Evolutionary conservation across 1,140 invertebrate species (phyloP).

Genomic region (Drosophila ogumai): DNA sequence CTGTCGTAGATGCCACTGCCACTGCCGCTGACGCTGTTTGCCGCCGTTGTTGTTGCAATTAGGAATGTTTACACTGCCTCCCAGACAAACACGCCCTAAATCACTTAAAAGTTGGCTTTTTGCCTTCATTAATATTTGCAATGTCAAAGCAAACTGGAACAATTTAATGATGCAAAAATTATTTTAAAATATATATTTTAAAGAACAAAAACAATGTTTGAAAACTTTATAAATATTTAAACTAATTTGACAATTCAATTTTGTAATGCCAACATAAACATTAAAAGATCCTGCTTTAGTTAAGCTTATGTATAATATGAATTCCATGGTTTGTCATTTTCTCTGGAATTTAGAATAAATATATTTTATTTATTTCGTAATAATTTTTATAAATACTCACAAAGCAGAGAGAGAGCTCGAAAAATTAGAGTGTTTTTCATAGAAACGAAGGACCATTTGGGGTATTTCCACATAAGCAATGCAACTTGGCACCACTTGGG

Average conservation of each 20-base stretch:
- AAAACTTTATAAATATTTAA: not conserved
- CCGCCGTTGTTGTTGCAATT: conserved; percentile 56
- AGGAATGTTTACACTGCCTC: conserved; percentile 46
- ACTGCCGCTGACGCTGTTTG: conserved; percentile 23
- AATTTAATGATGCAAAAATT: conserved; percentile 12
- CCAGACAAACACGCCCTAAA: conserved; percentile 34
- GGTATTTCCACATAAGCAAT: conserved; percentile 47
- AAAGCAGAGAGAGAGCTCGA: not conserved
- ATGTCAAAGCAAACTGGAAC: conserved; percentile 18
- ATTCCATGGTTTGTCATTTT: not conserved
- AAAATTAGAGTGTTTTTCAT: conserved; percentile 22
- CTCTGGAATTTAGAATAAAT: not conserved
- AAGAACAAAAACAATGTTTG: not conserved
- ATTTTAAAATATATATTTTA: not conserved
- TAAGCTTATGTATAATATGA: not conserved
- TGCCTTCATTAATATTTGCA: conserved; percentile 41
- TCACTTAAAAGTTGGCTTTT: conserved; percentile 52
- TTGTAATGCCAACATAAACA: not conserved
- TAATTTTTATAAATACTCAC: not conserved
- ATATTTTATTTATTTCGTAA: not conserved
- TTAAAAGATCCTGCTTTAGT: not conserved
- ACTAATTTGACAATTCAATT: not conserved
- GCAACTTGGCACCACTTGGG: not conserved
- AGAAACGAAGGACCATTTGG: conserved; percentile 33
- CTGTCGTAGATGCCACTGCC: conserved; percentile 31